Base-by-base conservation (phyloP, 1,140 invertebrate genomes). In the Hesperophylax magnus region DNA sequence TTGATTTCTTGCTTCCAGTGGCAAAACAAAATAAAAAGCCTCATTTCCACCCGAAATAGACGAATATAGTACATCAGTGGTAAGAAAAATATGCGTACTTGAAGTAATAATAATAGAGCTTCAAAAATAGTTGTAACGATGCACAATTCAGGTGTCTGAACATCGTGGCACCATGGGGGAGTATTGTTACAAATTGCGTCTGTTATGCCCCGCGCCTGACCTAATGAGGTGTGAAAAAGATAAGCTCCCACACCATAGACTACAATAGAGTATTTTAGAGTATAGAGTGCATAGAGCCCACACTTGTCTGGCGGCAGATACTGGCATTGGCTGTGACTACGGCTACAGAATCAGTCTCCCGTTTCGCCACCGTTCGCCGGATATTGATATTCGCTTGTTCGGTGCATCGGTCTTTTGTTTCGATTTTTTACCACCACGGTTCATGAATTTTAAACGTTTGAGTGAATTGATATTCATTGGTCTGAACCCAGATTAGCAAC, bases 171-270 rank as follows among this genome's bases (percentile, higher is more conserved):
- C 58, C 15, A 31, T 67, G 27, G 53, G 79, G 76, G 80, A 86
- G 86, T 88, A 90, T 89, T 90, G 88, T 88, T 87, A 88, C 86
- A 89, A 90, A 89, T 88, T 85, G 86, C 81, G 85, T 84, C 87
- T 86, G 88, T 88, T 86, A 82, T 89, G 85, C 85, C 86, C 67
- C 85, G 86, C 86, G 85, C 86, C 85, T 78, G 85, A 86, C 85
- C 87, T 89, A 90, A 90, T 90, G 89, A 90, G 87, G 88, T 88
- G 89, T 89, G 87, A 89, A 90, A 84, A 74, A 88, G 89, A 90
- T 90, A 90, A 79, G 89, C 80, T 34, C 52, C 78, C 8, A 14
- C 58, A 54, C 31, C 72, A 47, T 72, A 47, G 47, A 72, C 39
- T 24, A 47, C 54, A 22, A 31, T 18, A 18, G 74, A 53, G 52